Conservation (phyloP, 2,888 invertebrate genomes). For the Brachypalpus laphriformis region DNA sequence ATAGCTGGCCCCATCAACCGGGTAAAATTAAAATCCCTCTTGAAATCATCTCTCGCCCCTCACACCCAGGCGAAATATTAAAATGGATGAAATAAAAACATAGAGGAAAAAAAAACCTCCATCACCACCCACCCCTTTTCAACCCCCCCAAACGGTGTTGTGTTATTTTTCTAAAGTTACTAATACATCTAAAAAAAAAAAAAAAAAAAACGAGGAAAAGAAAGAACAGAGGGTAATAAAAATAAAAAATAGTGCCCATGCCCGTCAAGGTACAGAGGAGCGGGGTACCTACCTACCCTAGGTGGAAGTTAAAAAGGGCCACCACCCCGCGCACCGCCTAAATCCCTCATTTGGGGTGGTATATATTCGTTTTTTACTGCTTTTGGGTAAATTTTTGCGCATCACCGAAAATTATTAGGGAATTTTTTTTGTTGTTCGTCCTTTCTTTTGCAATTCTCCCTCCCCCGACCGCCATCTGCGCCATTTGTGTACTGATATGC, state of each 20-base stretch:
- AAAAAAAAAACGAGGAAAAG: slow-evolving; percentile 24
- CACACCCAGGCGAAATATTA: slow-evolving; percentile 42
- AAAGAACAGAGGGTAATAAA: slow-evolving; percentile 65
- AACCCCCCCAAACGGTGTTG: slow-evolving; percentile 39
- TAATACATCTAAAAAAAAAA: slow-evolving; percentile 68
- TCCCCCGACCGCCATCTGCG: not conserved
- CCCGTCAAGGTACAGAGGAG: slow-evolving; percentile 44
- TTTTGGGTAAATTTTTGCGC: slow-evolving; percentile 73
- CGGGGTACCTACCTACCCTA: slow-evolving; percentile 54
- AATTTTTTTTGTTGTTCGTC: slow-evolving; percentile 27
- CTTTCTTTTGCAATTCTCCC: slow-evolving; percentile 38
- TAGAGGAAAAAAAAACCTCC: slow-evolving; percentile 43
- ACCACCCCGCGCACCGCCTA: slow-evolving; percentile 15
- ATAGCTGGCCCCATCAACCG: not conserved
- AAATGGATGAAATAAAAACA: slow-evolving; percentile 68
- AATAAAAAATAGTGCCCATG: slow-evolving; percentile 74
- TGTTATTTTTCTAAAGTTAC: slow-evolving; percentile 72
- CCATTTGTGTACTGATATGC: slow-evolving; percentile 53
- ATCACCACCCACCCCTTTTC: slow-evolving; percentile 25
- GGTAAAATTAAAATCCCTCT: slow-evolving; percentile 65
- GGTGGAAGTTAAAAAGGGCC: slow-evolving; percentile 61
- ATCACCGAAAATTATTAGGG: slow-evolving; percentile 74
- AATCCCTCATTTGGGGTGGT: slow-evolving; percentile 50
- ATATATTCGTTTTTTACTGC: slow-evolving; percentile 64
- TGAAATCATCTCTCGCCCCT: slow-evolving; percentile 26